Conservation (phyloP, 2,797 vertebrate genomes). For the Eurystomus glaucurus region DNA sequence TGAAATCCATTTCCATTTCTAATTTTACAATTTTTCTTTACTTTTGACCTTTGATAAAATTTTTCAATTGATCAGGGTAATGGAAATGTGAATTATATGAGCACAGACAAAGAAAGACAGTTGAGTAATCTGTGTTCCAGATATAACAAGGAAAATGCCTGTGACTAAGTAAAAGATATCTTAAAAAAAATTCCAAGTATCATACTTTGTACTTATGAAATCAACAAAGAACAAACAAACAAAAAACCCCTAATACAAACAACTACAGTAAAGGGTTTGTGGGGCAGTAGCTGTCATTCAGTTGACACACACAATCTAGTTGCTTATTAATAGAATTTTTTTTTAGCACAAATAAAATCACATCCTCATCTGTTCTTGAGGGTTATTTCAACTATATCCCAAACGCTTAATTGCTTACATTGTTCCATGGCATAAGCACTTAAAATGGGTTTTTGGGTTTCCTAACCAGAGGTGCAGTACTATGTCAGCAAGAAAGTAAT, state of each 20-base stretch:
- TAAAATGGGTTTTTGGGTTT: not conserved
- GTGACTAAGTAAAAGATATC: slow-evolving; percentile 15
- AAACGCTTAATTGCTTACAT: not conserved
- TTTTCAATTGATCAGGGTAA: slow-evolving; percentile 76
- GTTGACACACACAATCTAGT: not conserved
- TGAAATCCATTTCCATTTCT: slow-evolving; percentile 74
- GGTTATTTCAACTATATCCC: not conserved
- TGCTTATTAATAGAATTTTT: not conserved
- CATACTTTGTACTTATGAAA: not conserved
- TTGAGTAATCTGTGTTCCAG: slow-evolving; percentile 55
- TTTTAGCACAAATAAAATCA: not conserved
- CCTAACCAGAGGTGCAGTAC: not conserved
- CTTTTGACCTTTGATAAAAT: slow-evolving; percentile 78
- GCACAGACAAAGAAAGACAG: slow-evolving; percentile 48
- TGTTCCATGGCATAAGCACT: not conserved
- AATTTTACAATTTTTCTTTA: slow-evolving; percentile 79
- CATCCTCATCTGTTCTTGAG: not conserved
- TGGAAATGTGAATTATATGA: slow-evolving; percentile 76
- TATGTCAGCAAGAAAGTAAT: slow-evolving; percentile 22
- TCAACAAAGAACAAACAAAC: not conserved
- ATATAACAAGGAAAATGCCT: slow-evolving; percentile 36
- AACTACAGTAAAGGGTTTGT: not conserved
- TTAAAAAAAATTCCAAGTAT: not conserved
- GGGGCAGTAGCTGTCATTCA: not conserved
- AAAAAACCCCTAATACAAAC: not conserved